Evolutionary conservation across 2,113 vertebrate species (phyloP).

Genomic region (Plectropomus leopardus): DNA sequence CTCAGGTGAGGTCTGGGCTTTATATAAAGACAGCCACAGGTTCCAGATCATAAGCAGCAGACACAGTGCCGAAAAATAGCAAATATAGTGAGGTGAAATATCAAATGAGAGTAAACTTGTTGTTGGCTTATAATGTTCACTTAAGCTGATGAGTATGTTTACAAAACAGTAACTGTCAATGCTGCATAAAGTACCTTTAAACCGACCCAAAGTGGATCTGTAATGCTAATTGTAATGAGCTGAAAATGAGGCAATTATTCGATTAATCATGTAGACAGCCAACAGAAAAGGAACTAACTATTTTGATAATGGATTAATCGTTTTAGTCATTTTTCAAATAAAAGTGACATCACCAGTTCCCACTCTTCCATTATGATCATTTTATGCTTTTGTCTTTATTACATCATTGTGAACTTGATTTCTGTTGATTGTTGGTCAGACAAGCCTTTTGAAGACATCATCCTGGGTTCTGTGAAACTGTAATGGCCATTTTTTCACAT

Average conservation of each 20-base stretch:
- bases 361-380: background rate
- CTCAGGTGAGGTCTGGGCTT: no score
- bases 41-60: no score
- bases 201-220: background rate
- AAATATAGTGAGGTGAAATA: no score
- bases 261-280: background rate
- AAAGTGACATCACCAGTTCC: background rate
- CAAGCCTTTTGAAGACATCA: background rate
- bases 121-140: no score
- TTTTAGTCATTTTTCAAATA: background rate
- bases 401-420: background rate
- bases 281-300: background rate
- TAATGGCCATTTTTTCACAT: background rate
- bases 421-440: background rate
- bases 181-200: no score
- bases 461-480: background rate
- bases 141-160: no score
- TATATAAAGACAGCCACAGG: no score
- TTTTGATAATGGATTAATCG: background rate
- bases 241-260: background rate
- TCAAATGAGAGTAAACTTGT: no score
- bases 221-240: background rate
- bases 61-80: no score
- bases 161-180: no score
- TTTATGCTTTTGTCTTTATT: background rate